Conservation (phyloP, 2,797 vertebrate genomes). For the Kryptopterus vitreolus region DNA sequence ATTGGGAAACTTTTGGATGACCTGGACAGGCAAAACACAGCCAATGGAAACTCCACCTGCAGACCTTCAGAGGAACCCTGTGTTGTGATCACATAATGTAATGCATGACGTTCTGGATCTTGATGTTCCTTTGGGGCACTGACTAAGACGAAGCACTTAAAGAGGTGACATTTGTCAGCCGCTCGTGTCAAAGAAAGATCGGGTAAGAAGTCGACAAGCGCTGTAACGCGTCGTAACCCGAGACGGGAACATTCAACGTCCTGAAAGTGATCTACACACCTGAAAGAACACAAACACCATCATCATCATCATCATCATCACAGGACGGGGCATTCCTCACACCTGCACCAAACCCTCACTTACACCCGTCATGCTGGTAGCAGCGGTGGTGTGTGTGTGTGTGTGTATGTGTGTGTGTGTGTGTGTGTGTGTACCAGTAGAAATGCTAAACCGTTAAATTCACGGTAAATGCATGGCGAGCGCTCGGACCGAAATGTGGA, state of each 20-base stretch:
- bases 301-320: too few relatives aligned
- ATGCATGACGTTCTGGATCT: too few relatives aligned
- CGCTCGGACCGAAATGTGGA: background rate
- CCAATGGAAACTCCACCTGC: too few relatives aligned
- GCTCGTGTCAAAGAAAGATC: slow-evolving; percentile 29
- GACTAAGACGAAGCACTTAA: slow-evolving; percentile 24
- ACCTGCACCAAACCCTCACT: slow-evolving; percentile 31
- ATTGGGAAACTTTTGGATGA: background rate
- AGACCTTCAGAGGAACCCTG: too few relatives aligned
- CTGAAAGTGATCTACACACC: slow-evolving; percentile 18
- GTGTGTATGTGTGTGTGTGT: too few relatives aligned
- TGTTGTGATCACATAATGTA: too few relatives aligned
- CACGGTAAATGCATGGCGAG: background rate
- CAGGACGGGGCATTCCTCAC: slow-evolving; percentile 26
- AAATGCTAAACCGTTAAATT: background rate
- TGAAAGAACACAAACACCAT: background rate
- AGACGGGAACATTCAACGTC: slow-evolving; percentile 17
- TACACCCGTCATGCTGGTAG: slow-evolving; percentile 36
- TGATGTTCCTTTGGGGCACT: background rate
- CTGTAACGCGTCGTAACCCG: background rate
- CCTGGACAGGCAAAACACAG: too few relatives aligned
- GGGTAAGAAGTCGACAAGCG: slow-evolving; percentile 18
- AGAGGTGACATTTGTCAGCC: slow-evolving; percentile 39
- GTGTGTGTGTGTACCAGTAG: background rate
- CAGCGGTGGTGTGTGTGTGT: background rate